Base-by-base conservation (phyloP, 1,140 invertebrate genomes). In the Ceratina australensis region DNA sequence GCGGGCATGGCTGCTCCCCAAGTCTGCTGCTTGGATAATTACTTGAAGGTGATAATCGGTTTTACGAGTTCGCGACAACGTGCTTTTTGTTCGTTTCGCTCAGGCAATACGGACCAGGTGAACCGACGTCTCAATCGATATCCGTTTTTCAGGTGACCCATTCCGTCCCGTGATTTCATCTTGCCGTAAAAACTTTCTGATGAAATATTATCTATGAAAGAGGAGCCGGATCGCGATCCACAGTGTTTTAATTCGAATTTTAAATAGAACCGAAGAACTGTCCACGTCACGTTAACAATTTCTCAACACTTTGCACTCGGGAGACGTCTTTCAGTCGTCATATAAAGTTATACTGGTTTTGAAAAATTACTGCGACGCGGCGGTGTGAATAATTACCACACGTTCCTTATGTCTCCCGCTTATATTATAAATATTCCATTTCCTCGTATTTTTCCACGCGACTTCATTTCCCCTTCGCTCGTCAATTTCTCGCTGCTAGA, bases 11-110 rank as follows among this genome's bases (percentile, higher is more conserved):
- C 47, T 72, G 33, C 33, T 10, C 24, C 15, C 10, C 33, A 28
- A 72, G 59, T 63, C 54, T 33, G 61, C 57, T 65, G 69, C 63
- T 76, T 67, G 78, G 61, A 67, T 75, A 75, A 75, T 75, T 75
- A 75, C 50, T 67, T n/a, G 64, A 47, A 20, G 72, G 33, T 67
- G 72, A 67, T 75, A 75, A 75, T 75, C 64, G 64, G 63, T 67
- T 67, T 75, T 75, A 47, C 72, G 42, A 75, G 26, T 75, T 75
- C 54, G 2, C 33, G 63, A 59, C 54, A 65, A 57, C 50, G 52
- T 20, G 63, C 24, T 56, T 59, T 59, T 67, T 67, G 22, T 49
- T 60, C 54, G 24, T 57, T 67, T 75, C 26, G 52, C 13, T 24
- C 1, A 13, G 15, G 15, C 64, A 59, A 67, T 65, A 63, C 26